A percentile compares a stretch with the other conserved stretches of the same genome.
Evolutionary conservation across 2,797 vertebrate genomes (phyloP).

Genomic region (Onychomys arenicola): DNA sequence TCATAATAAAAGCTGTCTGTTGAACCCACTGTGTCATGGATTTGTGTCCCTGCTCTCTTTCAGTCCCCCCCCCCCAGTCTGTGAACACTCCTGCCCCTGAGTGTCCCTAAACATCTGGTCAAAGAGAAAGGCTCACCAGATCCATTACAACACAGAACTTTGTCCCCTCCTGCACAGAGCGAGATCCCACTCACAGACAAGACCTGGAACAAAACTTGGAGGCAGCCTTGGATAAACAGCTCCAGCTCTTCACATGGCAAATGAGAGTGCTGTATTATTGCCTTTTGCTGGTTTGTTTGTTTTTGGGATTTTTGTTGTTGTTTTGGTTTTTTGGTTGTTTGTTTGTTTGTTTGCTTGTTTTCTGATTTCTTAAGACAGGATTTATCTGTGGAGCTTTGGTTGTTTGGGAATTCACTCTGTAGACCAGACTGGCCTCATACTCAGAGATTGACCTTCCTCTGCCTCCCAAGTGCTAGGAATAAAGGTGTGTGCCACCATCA

Average conservation of each 20-base stretch:
- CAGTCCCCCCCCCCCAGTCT: neutral
- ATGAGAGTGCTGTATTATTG: neutral
- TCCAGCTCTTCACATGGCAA: neutral
- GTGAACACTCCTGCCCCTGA: neutral
- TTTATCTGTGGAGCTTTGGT: too few relatives aligned
- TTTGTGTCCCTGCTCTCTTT: neutral
- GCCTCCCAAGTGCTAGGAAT: too few relatives aligned
- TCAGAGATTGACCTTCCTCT: too few relatives aligned
- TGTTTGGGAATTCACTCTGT: too few relatives aligned
- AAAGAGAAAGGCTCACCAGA: neutral
- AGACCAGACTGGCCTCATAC: too few relatives aligned
- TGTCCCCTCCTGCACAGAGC: neutral
- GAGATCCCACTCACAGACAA: neutral
- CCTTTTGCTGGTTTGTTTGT: too few relatives aligned
- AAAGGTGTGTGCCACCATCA: too few relatives aligned
- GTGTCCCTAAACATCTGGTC: neutral
- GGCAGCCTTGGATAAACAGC: neutral
- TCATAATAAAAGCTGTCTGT: conserved; percentile 62
- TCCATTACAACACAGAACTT: neutral
- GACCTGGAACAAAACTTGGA: too few relatives aligned
- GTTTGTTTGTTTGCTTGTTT: too few relatives aligned
- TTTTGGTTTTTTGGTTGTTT: too few relatives aligned
- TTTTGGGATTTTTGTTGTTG: too few relatives aligned
- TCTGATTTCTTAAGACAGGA: too few relatives aligned
- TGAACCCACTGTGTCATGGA: neutral